phyloP scores from a whole-genome alignment of 2,797 vertebrate genomes.

The Pteronotus mesoamericanus region DNA sequence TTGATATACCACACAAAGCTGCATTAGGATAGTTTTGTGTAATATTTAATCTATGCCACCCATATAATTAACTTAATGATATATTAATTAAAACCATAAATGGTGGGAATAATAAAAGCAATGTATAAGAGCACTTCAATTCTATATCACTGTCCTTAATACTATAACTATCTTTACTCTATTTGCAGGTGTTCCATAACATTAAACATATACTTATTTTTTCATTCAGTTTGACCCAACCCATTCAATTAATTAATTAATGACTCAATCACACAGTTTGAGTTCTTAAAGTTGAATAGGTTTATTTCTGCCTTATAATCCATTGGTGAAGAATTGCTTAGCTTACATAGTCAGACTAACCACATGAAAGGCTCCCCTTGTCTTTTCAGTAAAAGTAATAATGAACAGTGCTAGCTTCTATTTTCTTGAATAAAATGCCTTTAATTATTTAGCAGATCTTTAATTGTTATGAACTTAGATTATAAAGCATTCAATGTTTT shows the following conservation, averaged over 20 bases:
- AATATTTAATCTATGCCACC: not conserved
- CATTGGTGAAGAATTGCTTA: not conserved
- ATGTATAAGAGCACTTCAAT: not conserved
- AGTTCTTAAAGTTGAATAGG: not conserved
- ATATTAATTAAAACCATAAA: not conserved
- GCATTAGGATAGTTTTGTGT: not conserved
- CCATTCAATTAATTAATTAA: not conserved
- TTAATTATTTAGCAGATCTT: not conserved
- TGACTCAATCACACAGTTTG: not conserved
- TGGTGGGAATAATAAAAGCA: not conserved
- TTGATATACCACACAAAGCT: not conserved
- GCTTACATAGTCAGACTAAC: not conserved
- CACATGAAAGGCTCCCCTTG: not conserved
- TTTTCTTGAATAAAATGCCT: not conserved
- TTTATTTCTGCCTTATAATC: not conserved
- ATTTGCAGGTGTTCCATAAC: not conserved
- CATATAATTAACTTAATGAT: not conserved
- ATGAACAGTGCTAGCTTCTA: not conserved
- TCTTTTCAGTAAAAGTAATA: not conserved
- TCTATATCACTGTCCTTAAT: not conserved
- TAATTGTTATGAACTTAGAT: not conserved
- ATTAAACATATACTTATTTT: not conserved
- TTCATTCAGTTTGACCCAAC: not conserved
- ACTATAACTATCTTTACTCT: not conserved
- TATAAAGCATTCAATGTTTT: not conserved